Evolutionary conservation across 2,888 invertebrate genomes (phyloP), one percentile per base, ranked within the genome.

Genomic region (Strigamia crassipes): DNA sequence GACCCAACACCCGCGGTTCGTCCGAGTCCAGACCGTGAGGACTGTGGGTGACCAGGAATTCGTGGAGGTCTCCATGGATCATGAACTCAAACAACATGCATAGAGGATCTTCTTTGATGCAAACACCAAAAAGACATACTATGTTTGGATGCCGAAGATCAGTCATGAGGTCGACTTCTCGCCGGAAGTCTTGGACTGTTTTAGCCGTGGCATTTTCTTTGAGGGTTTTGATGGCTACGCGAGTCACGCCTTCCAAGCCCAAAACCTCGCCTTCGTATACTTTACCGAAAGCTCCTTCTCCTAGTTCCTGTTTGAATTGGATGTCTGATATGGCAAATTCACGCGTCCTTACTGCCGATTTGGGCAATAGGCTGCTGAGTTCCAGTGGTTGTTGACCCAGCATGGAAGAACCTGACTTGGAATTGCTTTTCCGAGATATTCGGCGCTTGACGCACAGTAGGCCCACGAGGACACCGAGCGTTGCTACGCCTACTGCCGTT

Each of bases 11-110:
- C 38, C 38, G 38, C 38, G 38, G 38, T 38, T 38, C 38, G 6
- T 38, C 38, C 9, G 38, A 38, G 38, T 93, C 93, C 81, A 96
- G 88, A 21, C 92, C 90, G 86, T 93, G 82, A 82, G 97, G 97
- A 0, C 97, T 96, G 86, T 97, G 94, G 1, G 93, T 92, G 86
- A 96, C 94, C 23, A 99, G 90, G 89, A 96, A 98, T 88, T 99
- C 98, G 87, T 99, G 98, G 81, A 99, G 90, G 88, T 99, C 98
- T 0, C 99, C 98, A 88, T 96, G 88, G 0, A 95, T 94, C 97
- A 99, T 98, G 87, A 96, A 97, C 88, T 99, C 99, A 89, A 99
- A 99, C 27, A 99, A 89, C 96, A 98, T 97, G 87, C 96, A 96
- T 87, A 94, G 91, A 0, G 97, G 96, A 86, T 96, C 94, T 85